Base-by-base conservation (phyloP, 2,888 invertebrate genomes). In the Parnassius orleans region DNA sequence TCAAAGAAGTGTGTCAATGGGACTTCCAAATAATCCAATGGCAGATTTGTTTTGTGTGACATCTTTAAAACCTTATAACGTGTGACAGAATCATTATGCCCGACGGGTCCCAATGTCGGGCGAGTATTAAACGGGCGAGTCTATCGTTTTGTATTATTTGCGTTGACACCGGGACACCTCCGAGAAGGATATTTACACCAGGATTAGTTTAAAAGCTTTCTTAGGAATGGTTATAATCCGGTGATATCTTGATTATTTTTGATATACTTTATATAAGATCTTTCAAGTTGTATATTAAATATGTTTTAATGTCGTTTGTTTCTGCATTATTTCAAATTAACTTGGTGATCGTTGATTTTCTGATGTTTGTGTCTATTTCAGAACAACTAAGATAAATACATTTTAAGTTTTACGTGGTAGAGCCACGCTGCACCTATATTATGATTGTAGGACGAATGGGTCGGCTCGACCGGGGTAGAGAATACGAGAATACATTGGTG, bases 1-100 rank as follows among this genome's bases (percentile, higher is more conserved):
- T 12, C 44, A 54, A 54, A 58, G 57, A 50, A 19, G 33, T 54
- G 50, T 53, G 57, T 61, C 56, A 58, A 62, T 62, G 44, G 50
- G 43, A 15, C 57, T 62, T 44, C 53, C 53, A 24, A 42, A 44
- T 67, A 71, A 54, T 50, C 63, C 69, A 75, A 66, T 67, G 71
- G 74, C 71, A 74, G 70, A 48, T 56, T 69, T 68, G 70, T 68
- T 63, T 65, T 68, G 67, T 67, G 69, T 78, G 73, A 70, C 76
- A 76, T 71, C 70, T 72, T 70, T 69, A 61, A 61, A 46, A 50
- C 53, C 50, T 64, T 55, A 57, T 24, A 46, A 43, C 44, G 54
- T 51, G 53, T 54, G 54, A 59, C 57, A 54, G 57, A 44, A 42
- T 57, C 50, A 53, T 57, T 48, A 57, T 42, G 57, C 48, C 7